Evolutionary conservation across 1,140 invertebrate species (phyloP), one percentile per base, ranked within the genome.

Genomic region (Nomia melanderi): DNA sequence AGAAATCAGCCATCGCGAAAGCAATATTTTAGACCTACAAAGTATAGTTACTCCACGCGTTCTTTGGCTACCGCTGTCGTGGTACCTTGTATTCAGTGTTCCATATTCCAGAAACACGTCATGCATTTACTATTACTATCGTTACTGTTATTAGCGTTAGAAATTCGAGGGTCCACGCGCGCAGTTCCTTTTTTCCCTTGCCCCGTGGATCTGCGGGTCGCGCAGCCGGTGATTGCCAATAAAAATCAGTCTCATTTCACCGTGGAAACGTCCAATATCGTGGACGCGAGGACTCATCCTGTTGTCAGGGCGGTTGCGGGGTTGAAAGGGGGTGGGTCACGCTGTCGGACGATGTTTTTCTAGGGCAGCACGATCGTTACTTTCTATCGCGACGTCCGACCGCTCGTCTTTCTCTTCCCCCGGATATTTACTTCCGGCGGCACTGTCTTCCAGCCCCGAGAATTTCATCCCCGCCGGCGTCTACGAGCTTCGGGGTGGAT

Each of bases 401-500:
- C 47, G 64, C 57, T 20, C 59, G 59, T 50, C 70, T 57, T 41
- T 25, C 36, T 50, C 60, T 59, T 79, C 53, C 57, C 53, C 31
- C 44, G 63, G 66, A 84, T 83, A 84, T 84, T 83, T 84, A 83
- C 81, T 76, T 83, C 72, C 56, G 36, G 23, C 56, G 20, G 20
- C 47, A n/a, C 59, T 74, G 25, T 25, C 53, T 53, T 66, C 53
- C 75, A 57, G 67, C 54, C 67, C 50, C 67, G 76, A 79, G 79
- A 85, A 85, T 85, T 81, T 81, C 79, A 81, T 81, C 65, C 47
- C 17, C 17, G 20, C 7, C 29, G 6, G 31, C 44, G 25, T 65
- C 47, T 33, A 29, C 57, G 33, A 59, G 59, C 39, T 39, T 41
- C 64, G 64, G 56, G 67, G 77, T 73, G 82, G 81, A 85, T 85